A percentile compares a stretch with the other conserved stretches of the same genome.
Evolutionary conservation across 2,113 vertebrate genomes (phyloP).

Genomic region (Sigmodon hispidus): DNA sequence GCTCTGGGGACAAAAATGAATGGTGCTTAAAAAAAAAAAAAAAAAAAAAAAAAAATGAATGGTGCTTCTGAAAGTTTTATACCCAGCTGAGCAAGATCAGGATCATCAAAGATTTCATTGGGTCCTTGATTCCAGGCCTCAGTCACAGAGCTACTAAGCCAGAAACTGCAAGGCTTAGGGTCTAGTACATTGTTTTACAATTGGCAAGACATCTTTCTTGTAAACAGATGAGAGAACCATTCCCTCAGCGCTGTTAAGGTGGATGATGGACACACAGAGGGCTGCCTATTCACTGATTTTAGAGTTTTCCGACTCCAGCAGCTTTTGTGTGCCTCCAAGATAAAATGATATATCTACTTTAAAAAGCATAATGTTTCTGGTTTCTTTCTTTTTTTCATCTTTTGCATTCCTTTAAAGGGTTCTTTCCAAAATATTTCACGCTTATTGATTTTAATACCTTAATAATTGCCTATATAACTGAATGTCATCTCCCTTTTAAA

Average conservation of each 20-base stretch:
- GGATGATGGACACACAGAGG: not conserved
- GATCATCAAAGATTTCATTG: not conserved
- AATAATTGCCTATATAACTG: not conserved
- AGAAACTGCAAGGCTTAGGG: not conserved
- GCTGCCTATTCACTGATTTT: not conserved
- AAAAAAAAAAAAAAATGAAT: not conserved
- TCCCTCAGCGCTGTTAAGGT: not conserved
- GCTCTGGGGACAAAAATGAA: not conserved
- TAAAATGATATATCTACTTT: not conserved
- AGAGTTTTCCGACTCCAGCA: not conserved
- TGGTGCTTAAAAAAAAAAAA: too few relatives aligned
- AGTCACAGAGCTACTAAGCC: not conserved
- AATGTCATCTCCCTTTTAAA: not conserved
- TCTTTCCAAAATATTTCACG: not conserved
- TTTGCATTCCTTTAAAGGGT: not conserved
- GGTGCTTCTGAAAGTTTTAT: not conserved
- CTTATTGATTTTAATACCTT: not conserved
- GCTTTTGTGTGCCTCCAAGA: not conserved
- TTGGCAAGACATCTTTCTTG: not conserved
- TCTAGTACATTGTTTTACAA: not conserved
- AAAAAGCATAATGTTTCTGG: not conserved
- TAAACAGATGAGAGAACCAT: not conserved
- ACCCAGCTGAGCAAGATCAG: not conserved
- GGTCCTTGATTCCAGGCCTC: not conserved
- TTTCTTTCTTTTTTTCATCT: not conserved